A percentile compares a stretch with the other conserved stretches of the same genome.
These are phyloP conservation scores for Ophraella communa DNA, from an alignment of 2,888 invertebrate genomes.

Conservation along the genomic window DNA sequence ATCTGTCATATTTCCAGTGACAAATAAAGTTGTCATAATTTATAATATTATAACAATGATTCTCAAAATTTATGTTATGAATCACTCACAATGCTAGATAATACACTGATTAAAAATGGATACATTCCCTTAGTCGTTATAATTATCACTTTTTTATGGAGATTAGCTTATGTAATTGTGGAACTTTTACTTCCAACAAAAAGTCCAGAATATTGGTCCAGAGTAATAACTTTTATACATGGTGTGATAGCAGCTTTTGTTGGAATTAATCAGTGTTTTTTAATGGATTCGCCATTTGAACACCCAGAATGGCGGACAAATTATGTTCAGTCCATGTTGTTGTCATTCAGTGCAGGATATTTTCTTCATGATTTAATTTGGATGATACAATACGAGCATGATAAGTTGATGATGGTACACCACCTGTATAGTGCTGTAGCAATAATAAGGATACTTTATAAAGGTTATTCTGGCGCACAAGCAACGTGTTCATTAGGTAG, in stretches of 20 bases:
- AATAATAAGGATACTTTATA: conserved; percentile 63
- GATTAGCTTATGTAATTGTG: conserved; percentile 40
- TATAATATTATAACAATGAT: neutral
- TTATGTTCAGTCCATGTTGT: conserved; percentile 53
- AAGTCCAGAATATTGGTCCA: conserved; percentile 49
- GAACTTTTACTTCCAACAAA: conserved; percentile 36
- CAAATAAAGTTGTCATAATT: neutral
- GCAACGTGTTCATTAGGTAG: conserved; percentile 65
- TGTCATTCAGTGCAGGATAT: conserved; percentile 68
- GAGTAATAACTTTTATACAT: conserved; percentile 51
- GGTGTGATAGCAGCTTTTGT: conserved; percentile 48
- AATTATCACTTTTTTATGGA: conserved; percentile 45
- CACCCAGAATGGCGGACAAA: conserved; percentile 50
- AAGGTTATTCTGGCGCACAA: conserved; percentile 62
- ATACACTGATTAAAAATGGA: conserved; percentile 25
- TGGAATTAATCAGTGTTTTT: conserved; percentile 54
- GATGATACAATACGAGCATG: conserved; percentile 47
- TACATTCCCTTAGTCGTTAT: conserved; percentile 37
- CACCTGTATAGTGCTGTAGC: conserved; percentile 63
- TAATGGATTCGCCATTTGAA: conserved; percentile 50
- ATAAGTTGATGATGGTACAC: conserved; percentile 63
- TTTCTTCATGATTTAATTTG: conserved; percentile 68
- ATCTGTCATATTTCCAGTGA: too few species aligned
- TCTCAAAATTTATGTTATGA: conserved; percentile 20
- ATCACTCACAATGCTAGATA: conserved; percentile 17